phyloP scores from a whole-genome alignment of 35 echinoderm and acorn worm species.

The Chiridota heheva region DNA sequence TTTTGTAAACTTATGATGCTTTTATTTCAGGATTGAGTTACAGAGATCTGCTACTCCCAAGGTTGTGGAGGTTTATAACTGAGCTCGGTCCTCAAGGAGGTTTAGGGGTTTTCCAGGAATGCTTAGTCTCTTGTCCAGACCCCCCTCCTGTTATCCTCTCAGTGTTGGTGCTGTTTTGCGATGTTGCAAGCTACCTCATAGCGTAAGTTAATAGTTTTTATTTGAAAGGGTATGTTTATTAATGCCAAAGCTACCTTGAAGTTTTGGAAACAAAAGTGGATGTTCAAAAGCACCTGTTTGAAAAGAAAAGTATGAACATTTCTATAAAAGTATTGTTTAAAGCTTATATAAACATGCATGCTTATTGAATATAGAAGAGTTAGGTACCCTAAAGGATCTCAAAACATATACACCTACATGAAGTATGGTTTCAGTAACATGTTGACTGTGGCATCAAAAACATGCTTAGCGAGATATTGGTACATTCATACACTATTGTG shows the following conservation, averaged over 20 bases:
- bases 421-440: too few relatives aligned
- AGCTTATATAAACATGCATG: too few relatives aligned
- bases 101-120: conserved; percentile 83
- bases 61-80: conserved; percentile 94
- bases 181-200: conserved; percentile 89
- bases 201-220: conserved; percentile 64
- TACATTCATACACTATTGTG: too few relatives aligned
- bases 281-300: background rate
- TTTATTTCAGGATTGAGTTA: conserved; percentile 81
- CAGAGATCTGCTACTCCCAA: conserved; percentile 79
- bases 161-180: conserved; percentile 86
- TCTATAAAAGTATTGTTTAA: too few relatives aligned
- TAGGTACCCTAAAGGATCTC: too few relatives aligned
- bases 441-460: too few relatives aligned
- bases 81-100: conserved; percentile 94
- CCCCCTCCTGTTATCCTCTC: conserved; percentile 78
- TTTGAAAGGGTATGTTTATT: background rate
- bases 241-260: background rate
- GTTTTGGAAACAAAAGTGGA: background rate
- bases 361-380: too few relatives aligned
- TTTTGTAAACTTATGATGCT: background rate
- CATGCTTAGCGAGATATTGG: too few relatives aligned
- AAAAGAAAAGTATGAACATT: too few relatives aligned
- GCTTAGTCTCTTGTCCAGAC: conserved; percentile 36
- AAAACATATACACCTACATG: too few relatives aligned